Evolutionary conservation across 1,140 invertebrate species (phyloP), one percentile per base, ranked within the genome.

Genomic region (Drosophila paulistorum): DNA sequence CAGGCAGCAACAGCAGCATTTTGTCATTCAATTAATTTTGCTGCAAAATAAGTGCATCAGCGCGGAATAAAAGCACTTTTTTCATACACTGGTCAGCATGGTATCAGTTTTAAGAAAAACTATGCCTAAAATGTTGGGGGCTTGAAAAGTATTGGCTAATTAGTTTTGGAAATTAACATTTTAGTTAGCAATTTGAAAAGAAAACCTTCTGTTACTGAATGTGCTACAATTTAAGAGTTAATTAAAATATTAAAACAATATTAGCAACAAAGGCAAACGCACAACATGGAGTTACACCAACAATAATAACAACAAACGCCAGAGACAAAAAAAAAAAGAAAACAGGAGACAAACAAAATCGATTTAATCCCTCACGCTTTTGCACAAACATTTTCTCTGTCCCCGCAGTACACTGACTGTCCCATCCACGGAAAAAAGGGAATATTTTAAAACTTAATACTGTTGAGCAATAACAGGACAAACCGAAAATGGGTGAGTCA

Each of bases 11-110:
- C 35, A 39, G 37, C 37, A 71, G 75, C 68, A 80, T 85, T 85
- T 78, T 81, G 78, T 68, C 78, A 86, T 86, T 86, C 81, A 77
- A 84, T 84, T 84, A 81, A 84, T 84, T 83, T 73, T 54, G 81
- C 64, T 83, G 76, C 66, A 68, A 7, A 71, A 75, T 75, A 59
- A 71, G 59, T 71, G 68, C 77, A 80, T 66, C 42, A 61, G 59
- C 14, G 10, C 30, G 13, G n/a, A 57, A 57, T 14, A 3, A 33
- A 30, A 45, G n/a, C 11, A 13, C 11, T 5, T 13, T 4, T 13
- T 4, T 3, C 6, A 26, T 30, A 39, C 13, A 39, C 17, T n/a
- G 39, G 7, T 11, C 3, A 48, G 54, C 63, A 39, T n/a, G 20
- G n/a, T n/a, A n/a, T n/a, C n/a, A 10, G 0, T 35, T 35, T 26